Evolutionary conservation across 2,797 vertebrate species (phyloP).

Genomic region (Pristis pectinata): DNA sequence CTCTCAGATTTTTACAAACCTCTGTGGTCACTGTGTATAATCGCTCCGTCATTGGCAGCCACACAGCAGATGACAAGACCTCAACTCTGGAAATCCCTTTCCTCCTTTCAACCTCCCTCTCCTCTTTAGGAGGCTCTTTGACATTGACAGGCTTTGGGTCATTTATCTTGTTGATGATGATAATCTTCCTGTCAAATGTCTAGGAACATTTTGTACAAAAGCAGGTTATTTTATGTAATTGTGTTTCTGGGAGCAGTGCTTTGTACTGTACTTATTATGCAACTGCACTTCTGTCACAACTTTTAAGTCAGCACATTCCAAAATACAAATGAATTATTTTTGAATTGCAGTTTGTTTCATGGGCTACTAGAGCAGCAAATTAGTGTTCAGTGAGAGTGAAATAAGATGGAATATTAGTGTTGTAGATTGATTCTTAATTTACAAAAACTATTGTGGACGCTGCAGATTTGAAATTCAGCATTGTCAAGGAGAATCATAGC

Average conservation of each 20-base stretch:
- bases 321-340: neutral
- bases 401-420: neutral
- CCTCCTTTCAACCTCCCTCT: neutral
- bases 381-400: neutral
- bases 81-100: neutral
- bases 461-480: no score
- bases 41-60: neutral
- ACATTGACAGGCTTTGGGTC: neutral
- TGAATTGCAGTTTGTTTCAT: neutral
- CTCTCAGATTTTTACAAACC: no score
- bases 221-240: neutral
- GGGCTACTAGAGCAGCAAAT: neutral
- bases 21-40: neutral
- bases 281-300: neutral
- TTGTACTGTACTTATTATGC: neutral
- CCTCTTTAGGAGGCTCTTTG: neutral
- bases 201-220: neutral
- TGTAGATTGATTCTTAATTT: no score
- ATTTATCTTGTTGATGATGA: neutral
- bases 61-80: no score
- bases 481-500: no score
- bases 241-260: neutral
- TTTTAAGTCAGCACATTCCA: neutral
- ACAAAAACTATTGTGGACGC: no score
- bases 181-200: neutral